phyloP scores from a whole-genome alignment of 2,797 vertebrate genomes.

The Catostomus latipinnis region DNA sequence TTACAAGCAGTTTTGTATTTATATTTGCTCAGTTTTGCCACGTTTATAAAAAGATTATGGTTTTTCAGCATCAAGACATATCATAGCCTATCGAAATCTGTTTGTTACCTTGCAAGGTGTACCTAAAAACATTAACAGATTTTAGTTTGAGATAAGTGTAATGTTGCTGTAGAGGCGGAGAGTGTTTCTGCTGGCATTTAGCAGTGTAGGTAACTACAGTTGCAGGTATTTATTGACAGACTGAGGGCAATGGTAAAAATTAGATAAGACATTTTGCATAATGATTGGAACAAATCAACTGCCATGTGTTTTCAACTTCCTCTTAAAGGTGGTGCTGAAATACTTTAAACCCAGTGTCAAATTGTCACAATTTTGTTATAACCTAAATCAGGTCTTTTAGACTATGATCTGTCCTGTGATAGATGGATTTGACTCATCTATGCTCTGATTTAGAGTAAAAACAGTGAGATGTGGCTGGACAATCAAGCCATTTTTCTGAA shows the following conservation, averaged over 20 bases:
- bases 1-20: background rate
- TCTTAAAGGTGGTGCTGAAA: background rate
- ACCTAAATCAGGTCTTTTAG: too few relatives aligned
- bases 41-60: slow-evolving; percentile 6
- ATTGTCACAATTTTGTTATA: too few relatives aligned
- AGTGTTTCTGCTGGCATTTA: slow-evolving; percentile 10
- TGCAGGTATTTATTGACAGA: slow-evolving; percentile 2
- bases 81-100: slow-evolving; percentile 3
- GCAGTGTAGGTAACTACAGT: background rate
- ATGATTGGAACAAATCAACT: background rate
- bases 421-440: too few relatives aligned
- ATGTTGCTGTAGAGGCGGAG: background rate
- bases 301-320: slow-evolving; percentile 60
- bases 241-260: background rate
- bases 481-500: background rate
- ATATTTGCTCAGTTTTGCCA: slow-evolving; percentile 12
- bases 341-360: background rate
- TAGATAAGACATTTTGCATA: background rate
- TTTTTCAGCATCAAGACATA: background rate
- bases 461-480: too few relatives aligned
- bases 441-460: too few relatives aligned
- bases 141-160: background rate
- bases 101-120: slow-evolving; percentile 9
- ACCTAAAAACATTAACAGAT: background rate
- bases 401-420: too few relatives aligned